Evolutionary conservation across 2,797 vertebrate species (phyloP), one percentile per base, ranked within the genome.

Genomic region (Vultur gryphus): DNA sequence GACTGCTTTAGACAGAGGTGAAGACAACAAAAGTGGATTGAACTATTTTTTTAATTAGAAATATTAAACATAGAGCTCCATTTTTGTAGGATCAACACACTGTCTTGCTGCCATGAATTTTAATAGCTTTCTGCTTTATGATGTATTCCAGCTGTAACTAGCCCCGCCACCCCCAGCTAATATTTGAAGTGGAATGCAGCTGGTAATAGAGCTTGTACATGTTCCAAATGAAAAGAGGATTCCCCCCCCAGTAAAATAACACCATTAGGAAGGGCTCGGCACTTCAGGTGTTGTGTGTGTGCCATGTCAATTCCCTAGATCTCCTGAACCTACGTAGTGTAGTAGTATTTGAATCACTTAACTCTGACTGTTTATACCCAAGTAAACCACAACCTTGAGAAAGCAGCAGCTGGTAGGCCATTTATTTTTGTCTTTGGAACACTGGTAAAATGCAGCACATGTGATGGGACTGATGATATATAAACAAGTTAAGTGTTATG

Each of bases 361-460:
- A 81, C 84, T 77, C 87, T 57, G 67, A 3, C 95, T 98, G 98
- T 98, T 98, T 97, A 97, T 97, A 87, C 97, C 96, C 80, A 39
- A 95, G 96, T 84, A 96, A 98, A 97, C 92, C 97, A 97, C 97
- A 98, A 89, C 95, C 92, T 80, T 97, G 96, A 96, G 97, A 87
- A 95, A 66, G 51, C 82, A 95, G 96, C 97, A 97, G 95, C 97
- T 97, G 97, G 94, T 89, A 92, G 86, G 89, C 96, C 92, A 81
- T 98, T 97, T 95, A 93, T 97, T 98, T 98, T 96, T 97, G 97
- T 97, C 97, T 96, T 95, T 97, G 94, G 95, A 96, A 83, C 96
- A 96, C 89, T 90, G 93, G 96, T 93, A 96, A 97, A 98, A 97
- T 95, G 95, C 97, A 97, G 95, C 93, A 86, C 97, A 96, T 95